Conservation (phyloP, 1,140 invertebrate species). For the Globodera rostochiensis region DNA sequence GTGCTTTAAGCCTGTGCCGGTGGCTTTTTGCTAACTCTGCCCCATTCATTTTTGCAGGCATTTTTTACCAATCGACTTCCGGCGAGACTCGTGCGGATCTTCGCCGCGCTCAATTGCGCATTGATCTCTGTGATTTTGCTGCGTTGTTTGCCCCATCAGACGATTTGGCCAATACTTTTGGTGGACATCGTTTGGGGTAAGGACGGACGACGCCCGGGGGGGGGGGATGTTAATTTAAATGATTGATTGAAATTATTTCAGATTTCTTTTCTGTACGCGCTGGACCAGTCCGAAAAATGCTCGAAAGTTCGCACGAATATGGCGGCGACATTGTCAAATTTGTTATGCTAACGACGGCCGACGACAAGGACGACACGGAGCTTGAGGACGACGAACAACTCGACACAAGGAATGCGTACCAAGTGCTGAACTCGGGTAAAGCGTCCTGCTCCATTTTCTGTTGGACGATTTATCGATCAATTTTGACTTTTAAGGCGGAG, state of each 20-base stretch:
- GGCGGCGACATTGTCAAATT: neutral
- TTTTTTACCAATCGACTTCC: neutral
- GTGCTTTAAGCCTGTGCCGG: neutral
- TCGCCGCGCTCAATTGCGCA: neutral
- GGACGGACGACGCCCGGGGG: too few relatives aligned
- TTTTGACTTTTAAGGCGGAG: neutral
- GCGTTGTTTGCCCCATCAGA: neutral
- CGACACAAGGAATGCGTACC: neutral
- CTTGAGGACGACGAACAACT: neutral
- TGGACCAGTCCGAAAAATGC: neutral
- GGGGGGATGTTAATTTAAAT: too few relatives aligned
- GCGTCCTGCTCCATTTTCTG: too few relatives aligned
- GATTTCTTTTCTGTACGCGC: neutral
- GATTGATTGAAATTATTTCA: neutral
- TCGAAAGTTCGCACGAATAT: neutral
- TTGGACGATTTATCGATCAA: too few relatives aligned
- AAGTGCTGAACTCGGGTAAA: neutral
- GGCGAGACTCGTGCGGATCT: neutral
- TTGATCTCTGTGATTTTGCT: neutral
- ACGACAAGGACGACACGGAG: too few relatives aligned
- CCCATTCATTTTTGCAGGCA: neutral
- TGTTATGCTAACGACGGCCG: neutral
- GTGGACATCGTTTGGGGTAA: neutral
- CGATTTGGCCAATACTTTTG: neutral
- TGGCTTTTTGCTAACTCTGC: neutral